Conservation (phyloP, 2,113 vertebrate species). For the Lophochroa leadbeateri region DNA sequence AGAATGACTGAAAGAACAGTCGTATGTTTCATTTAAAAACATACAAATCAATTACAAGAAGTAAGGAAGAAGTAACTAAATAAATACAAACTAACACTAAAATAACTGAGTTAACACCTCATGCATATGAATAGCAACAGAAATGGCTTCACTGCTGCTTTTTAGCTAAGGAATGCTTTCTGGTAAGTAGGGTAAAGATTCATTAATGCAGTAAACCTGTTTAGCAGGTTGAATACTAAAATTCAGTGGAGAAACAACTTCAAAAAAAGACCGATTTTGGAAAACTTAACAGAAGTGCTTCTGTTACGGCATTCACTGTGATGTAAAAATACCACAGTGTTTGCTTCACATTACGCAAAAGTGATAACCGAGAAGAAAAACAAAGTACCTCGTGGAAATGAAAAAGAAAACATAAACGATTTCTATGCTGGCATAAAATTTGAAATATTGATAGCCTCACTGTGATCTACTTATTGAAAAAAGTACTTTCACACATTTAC, state of each 20-base stretch:
- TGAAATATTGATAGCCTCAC: not conserved
- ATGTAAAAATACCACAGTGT: not conserved
- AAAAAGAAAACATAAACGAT: not conserved
- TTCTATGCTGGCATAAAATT: not conserved
- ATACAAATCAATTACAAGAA: not conserved
- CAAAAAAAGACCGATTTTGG: not conserved
- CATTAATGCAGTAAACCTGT: not conserved
- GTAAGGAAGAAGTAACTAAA: not conserved
- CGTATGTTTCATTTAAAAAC: not conserved
- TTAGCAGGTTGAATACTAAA: not conserved
- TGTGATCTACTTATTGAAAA: not conserved
- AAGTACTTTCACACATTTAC: not conserved
- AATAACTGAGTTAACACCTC: not conserved
- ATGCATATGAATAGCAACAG: not conserved
- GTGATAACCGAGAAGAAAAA: not conserved
- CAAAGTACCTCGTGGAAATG: not conserved
- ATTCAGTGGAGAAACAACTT: not conserved
- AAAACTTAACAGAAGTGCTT: not conserved
- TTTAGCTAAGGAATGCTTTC: not conserved
- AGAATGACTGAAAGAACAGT: not conserved
- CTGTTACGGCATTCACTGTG: not conserved
- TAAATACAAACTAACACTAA: not conserved
- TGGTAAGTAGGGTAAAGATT: not conserved
- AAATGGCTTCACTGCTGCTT: not conserved
- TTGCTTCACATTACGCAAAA: not conserved